Conservation (phyloP, 2,113 vertebrate species). For the Noturus placidus region DNA sequence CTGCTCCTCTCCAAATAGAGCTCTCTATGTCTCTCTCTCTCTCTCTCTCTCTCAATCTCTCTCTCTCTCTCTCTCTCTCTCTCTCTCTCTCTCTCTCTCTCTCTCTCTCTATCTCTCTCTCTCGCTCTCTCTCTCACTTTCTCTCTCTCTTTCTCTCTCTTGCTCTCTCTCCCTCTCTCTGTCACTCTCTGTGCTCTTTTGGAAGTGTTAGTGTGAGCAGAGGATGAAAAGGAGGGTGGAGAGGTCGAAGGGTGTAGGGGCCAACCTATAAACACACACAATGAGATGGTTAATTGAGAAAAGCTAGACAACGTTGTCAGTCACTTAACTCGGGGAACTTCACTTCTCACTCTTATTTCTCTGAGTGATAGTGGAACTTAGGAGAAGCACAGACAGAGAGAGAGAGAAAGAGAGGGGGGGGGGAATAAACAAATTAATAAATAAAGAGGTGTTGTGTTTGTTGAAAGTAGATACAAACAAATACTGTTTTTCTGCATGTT, state of each 20-base stretch:
- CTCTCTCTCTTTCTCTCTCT: conserved; percentile 75
- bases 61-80: conserved; percentile 78
- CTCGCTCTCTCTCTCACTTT: conserved; percentile 85
- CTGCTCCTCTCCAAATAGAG: conserved; percentile 75
- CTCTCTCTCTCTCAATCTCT: conserved; percentile 80
- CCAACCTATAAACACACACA: conserved; percentile 90
- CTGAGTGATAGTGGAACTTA: conserved; percentile 7
- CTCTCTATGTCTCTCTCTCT: conserved; percentile 85
- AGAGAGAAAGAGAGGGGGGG: not conserved
- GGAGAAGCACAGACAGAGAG: conserved; percentile 10
- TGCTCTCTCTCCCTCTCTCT: conserved; percentile 93
- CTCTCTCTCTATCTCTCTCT: no score
- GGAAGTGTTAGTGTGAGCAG: conserved; percentile 91
- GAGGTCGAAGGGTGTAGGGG: conserved; percentile 63
- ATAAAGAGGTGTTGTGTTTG: not conserved
- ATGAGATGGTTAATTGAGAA: conserved; percentile 99
- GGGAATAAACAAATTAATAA: not conserved
- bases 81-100: conserved; percentile 91
- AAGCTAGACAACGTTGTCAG: conserved; percentile 99
- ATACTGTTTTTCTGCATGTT: not conserved
- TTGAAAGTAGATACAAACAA: not conserved
- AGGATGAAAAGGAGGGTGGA: conserved; percentile 67
- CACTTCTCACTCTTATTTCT: conserved; percentile 44
- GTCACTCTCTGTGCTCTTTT: conserved; percentile 89
- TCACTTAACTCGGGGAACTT: conserved; percentile 87